phyloP scores from a whole-genome alignment of 2,888 invertebrate genomes.

The Rugalucina vietnamica region DNA sequence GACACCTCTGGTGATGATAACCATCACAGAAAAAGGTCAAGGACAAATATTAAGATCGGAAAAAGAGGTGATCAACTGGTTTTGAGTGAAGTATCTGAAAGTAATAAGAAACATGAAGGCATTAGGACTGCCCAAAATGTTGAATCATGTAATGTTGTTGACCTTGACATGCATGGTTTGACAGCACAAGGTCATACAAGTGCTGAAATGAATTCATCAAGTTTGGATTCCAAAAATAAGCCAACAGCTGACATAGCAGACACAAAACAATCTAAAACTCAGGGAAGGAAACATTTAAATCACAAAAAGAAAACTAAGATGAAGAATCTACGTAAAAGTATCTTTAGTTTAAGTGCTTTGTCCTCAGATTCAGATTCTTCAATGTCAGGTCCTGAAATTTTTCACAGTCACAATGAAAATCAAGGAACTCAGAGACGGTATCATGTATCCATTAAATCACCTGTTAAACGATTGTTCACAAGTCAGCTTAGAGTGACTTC shows the following conservation, averaged over 20 bases:
- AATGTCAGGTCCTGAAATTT: neutral
- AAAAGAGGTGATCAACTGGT: neutral
- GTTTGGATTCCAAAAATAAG: too few species aligned
- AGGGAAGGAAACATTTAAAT: neutral
- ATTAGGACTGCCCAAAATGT: too few species aligned
- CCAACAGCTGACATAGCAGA: too few species aligned
- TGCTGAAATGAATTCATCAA: too few species aligned
- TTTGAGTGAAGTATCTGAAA: neutral
- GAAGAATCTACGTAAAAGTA: neutral
- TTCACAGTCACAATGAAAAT: neutral
- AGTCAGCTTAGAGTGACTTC: constrained; percentile 20
- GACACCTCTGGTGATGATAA: constrained; percentile 14
- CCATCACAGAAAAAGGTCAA: neutral
- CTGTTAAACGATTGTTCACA: constrained; percentile 58
- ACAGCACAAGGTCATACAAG: too few species aligned
- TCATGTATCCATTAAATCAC: constrained; percentile 11
- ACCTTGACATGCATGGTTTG: too few species aligned
- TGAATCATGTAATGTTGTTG: too few species aligned
- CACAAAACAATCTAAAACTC: too few species aligned
- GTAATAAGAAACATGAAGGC: neutral
- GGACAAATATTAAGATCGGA: neutral
- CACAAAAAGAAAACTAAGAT: constrained; percentile 1
- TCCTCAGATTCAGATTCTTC: neutral
- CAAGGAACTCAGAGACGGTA: neutral
- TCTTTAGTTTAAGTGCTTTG: neutral